Base-by-base conservation (phyloP, 2,888 invertebrate genomes). In the Loripinus fragilis region DNA sequence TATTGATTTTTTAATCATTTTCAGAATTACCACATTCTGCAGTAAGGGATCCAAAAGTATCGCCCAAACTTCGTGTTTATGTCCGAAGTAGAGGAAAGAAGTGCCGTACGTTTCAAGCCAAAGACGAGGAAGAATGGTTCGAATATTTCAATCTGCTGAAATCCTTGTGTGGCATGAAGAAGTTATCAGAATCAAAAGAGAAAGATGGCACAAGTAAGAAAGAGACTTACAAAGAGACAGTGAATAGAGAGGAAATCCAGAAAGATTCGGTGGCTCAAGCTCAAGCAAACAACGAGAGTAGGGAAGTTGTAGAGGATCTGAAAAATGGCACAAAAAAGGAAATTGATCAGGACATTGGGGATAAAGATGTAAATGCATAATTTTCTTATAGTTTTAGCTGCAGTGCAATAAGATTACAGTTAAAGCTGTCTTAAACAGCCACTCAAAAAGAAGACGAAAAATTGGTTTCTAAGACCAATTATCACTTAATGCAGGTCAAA, bases 61-160 rank as follows among this genome's bases (percentile, higher is more conserved):
- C 69, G 30, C 76, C 87, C 0, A 85, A 88, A 48, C 81, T 86
- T 33, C 83, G 87, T 0, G 72, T 89, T 10, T 88, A 85, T 68
- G 50, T 90, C 10, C 81, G 86, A 45, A 81, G 80, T 15, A 83
- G 85, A 60, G 87, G 87, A 50, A 80, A 86, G 5, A 88, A 88
- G 73, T 85, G 87, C 45, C 82, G 88, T 68, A 89, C 88, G 33
- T 87, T 90, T 71, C 89, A 88, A 80, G 85, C 87, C 30, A 89
- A 89, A 64, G 89, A 90, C 73, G 88, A 88, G 52, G 89, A 88
- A 42, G 90, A 91, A 60, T 88, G 88, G 76, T 81, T 79, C 76
- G 89, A 89, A 64, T 90, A 88, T 86, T 73, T 88, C 48, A 66
- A 86, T 15, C 52, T 86, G 20, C 71, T 91, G 10, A 80, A 85